Evolutionary conservation across 2,113 vertebrate species (phyloP), one percentile per base, ranked within the genome.

Genomic region (Pipra filicauda): DNA sequence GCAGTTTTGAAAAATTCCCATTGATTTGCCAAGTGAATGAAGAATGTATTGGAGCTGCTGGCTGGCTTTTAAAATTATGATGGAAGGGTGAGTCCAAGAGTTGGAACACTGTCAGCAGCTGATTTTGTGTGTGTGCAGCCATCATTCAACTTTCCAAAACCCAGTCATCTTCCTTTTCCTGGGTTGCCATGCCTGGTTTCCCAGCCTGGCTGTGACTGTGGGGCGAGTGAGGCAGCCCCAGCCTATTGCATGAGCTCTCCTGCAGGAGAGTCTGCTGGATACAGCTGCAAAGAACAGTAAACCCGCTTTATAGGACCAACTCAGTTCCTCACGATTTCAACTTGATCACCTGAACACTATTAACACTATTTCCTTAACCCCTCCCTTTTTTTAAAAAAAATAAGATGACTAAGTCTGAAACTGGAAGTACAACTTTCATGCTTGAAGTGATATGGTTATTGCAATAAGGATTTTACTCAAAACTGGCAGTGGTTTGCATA

Each of bases 161-260:
- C 5, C 13, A 44, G 13, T 1, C 0, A 0, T 15, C 52, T 65
- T 72, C 82, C 37, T 2, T 19, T 49, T 44, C 26, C 58, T 11
- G 41, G 15, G 11, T 35, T 73, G 24, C 18, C 3, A 4, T 35
- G 58, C 26, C 61, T 30, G 17, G 10, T 81, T 71, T 61, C 43
- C 65, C 52, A 49, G 26, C 46, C 57, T 52, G 73, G 43, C 59
- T 73, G 51, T 1, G 5, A 11, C 37, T 28, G 39, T n/a, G 31
- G n/a, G 46, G 16, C 0, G 9, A 28, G 9, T 20, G 35, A 52
- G 24, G 35, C 23, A 71, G 43, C 76, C 12, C 33, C 21, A 5
- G n/a, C 30, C 58, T 6, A 3, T 26, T 46, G n/a, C 71, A 20
- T 26, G 35, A 58, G 64, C n/a, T n/a, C 30, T 78, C 10, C 31